Percentiles rank a stretch among this genome's conserved stretches.
These are phyloP conservation scores for Tragopan temminckii DNA, from an alignment of 2,797 vertebrate species.

Conservation along the genomic window DNA sequence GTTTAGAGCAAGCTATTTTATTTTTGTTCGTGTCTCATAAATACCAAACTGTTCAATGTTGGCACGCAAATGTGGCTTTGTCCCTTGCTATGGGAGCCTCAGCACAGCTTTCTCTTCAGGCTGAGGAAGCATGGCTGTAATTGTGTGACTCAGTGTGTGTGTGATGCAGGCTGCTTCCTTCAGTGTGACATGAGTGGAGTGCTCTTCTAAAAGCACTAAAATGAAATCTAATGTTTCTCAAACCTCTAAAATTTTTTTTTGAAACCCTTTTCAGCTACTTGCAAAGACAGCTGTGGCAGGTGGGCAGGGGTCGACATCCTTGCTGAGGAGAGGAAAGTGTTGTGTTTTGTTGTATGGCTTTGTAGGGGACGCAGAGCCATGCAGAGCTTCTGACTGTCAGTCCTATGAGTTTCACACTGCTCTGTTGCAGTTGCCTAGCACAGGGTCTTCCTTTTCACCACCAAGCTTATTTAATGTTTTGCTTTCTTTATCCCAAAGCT, in stretches of 20 bases:
- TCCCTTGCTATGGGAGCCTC: slow-evolving; percentile 16
- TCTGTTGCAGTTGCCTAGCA: background rate
- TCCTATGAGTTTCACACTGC: background rate
- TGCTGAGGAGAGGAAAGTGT: background rate
- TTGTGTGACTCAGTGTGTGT: background rate
- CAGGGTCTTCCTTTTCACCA: background rate
- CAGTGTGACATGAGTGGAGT: background rate
- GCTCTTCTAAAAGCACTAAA: background rate
- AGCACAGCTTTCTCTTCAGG: background rate
- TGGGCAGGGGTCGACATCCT: background rate
- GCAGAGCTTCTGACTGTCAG: background rate
- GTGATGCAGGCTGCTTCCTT: background rate
- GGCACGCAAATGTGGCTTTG: background rate
- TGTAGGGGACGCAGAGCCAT: background rate
- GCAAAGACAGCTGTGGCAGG: background rate
- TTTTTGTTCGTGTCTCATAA: slow-evolving; percentile 23
- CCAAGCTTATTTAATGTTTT: background rate
- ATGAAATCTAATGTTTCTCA: background rate
- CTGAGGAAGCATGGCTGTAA: background rate
- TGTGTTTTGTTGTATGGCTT: rapidly evolving
- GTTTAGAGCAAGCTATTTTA: slow-evolving; percentile 29
- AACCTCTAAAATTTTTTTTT: background rate
- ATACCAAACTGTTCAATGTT: slow-evolving; percentile 12
- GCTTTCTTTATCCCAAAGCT: background rate
- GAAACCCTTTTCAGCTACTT: background rate